Evolutionary conservation across 1,140 invertebrate species (phyloP).

Genomic region (Lerema accius): DNA sequence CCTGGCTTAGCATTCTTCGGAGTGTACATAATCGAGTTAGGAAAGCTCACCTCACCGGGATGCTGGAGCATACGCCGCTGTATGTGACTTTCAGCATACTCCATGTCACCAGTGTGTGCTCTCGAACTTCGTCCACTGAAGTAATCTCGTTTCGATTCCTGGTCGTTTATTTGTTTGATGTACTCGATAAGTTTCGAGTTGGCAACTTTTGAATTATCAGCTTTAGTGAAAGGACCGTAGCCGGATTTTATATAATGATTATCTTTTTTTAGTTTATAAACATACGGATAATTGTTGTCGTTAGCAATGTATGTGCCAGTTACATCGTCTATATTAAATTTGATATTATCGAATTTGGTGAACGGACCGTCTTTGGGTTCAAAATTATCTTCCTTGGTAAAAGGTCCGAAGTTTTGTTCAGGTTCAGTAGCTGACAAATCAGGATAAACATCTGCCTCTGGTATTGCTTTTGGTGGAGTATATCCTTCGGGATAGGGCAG

Average conservation of each 20-base stretch:
- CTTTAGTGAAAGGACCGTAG: slow-evolving; percentile 84
- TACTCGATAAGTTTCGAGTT: slow-evolving; percentile 85
- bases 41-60: slow-evolving; percentile 84
- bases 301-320: slow-evolving; percentile 66
- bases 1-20: slow-evolving; percentile 80
- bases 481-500: slow-evolving; percentile 87
- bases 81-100: slow-evolving; percentile 82
- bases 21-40: slow-evolving; percentile 85
- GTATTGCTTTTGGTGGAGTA: slow-evolving; percentile 84
- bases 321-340: slow-evolving; percentile 61
- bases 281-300: slow-evolving; percentile 64
- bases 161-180: slow-evolving; percentile 85
- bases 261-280: slow-evolving; percentile 74
- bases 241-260: slow-evolving; percentile 71
- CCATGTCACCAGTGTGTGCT: slow-evolving; percentile 73
- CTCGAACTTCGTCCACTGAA: slow-evolving; percentile 81
- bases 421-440: slow-evolving; percentile 66
- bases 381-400: slow-evolving; percentile 80
- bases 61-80: slow-evolving; percentile 88
- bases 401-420: slow-evolving; percentile 73
- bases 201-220: slow-evolving; percentile 82
- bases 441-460: slow-evolving; percentile 82
- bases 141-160: slow-evolving; percentile 84
- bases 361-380: slow-evolving; percentile 78
- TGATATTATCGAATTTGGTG: slow-evolving; percentile 80